These are phyloP conservation scores for Nymphicus hollandicus DNA, from an alignment of 2,113 vertebrate species.

Conservation along the genomic window DNA sequence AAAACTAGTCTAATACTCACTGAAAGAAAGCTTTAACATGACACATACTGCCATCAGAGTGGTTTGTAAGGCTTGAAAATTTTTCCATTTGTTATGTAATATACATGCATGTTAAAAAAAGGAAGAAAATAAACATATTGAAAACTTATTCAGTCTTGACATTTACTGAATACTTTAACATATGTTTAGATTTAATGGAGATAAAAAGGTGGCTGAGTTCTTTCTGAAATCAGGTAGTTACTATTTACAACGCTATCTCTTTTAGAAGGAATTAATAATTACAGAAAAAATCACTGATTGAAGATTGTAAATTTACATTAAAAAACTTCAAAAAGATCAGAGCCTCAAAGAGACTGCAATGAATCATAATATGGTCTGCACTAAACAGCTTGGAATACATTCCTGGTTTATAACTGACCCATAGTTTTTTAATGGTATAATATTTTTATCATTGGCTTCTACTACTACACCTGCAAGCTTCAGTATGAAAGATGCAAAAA, in stretches of 20 bases:
- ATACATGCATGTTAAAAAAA: background rate
- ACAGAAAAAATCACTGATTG: slow-evolving; percentile 39
- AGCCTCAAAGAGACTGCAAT: background rate
- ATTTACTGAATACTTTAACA: background rate
- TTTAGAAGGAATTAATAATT: slow-evolving; percentile 18
- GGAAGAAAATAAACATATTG: background rate
- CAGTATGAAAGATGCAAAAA: background rate
- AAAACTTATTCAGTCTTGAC: background rate
- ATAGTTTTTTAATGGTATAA: background rate
- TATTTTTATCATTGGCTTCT: slow-evolving; percentile 6
- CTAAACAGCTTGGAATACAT: background rate
- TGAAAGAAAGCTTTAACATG: background rate
- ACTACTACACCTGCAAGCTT: background rate
- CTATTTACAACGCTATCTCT: background rate
- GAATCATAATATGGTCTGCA: background rate
- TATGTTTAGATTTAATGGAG: background rate
- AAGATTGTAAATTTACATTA: slow-evolving; percentile 20
- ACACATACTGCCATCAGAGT: background rate
- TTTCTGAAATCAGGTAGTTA: background rate
- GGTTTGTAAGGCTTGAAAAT: background rate
- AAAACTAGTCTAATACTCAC: background rate
- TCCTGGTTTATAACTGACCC: background rate
- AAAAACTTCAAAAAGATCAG: background rate
- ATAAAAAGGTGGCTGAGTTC: background rate
- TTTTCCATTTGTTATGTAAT: background rate